Evolutionary conservation across 2,113 vertebrate species (phyloP), one percentile per base, ranked within the genome.

Genomic region (Oenanthe oenanthe): DNA sequence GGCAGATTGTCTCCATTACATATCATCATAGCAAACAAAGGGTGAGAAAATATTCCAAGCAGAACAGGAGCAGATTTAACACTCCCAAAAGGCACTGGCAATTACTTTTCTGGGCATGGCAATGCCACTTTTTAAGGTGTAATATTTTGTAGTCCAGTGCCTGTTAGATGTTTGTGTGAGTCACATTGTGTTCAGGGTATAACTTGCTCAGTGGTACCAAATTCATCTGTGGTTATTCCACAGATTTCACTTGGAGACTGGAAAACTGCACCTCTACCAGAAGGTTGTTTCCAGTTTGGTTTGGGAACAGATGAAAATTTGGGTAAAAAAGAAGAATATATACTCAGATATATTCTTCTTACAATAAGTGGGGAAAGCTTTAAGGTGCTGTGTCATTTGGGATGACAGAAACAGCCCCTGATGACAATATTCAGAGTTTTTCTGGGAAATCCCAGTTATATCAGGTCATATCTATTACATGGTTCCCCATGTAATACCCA

Each of bases 181-280:
- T 17, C 29, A 2, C 20, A 2, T 7, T 36, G 26, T 45, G 8
- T 51, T 74, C 0, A 1, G 76, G 18, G 13, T 34, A 2, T 8
- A 50, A 11, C 24, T 67, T 77, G n/a, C 38, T 51, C 68, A 63
- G 43, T 10, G 68, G 21, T 3, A 71, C 26, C 38, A 81, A 32
- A 40, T 71, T 54, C 38, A 47, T 22, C 32, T 0, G 1, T 8
- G 62, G 19, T 0, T 1, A 34, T 12, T 13, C 17, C 15, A 17
- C 34, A 77, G 60, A 43, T 24, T 71, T 84, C 74, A 60, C 32
- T 15, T 4, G 13, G 56, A 56, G 32, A 25, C 31, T 21, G 51
- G 60, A 56, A 74, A 91, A 58, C 6, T 71, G 38, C 34, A 32
- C 21, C 22, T 80, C 47, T 47, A 4, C 42, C 25, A 32, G 22